Evolutionary conservation across 2,113 vertebrate genomes (phyloP), one percentile per base, ranked within the genome.

Genomic region (Dromiciops gliroides): DNA sequence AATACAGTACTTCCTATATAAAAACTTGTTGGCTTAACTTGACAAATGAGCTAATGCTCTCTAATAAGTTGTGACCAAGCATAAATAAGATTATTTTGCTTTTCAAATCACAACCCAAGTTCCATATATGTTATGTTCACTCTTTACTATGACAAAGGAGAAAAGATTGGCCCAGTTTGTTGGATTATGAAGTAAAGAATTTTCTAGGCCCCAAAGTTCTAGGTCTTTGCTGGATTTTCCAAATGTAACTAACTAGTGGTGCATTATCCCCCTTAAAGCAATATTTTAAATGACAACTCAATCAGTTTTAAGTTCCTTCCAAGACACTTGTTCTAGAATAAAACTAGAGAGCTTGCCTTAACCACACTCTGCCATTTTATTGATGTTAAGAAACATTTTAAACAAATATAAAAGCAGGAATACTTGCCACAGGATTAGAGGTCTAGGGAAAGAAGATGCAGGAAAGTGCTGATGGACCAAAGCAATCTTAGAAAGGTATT

Each of bases 161-260:
- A 44, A 8, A 44, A 89, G 49, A 1, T 6, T 48, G 26, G 37
- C 1, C 5, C 90, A 91, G 12, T 91, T 25, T 22, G 26, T 48
- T 75, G 31, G 12, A 56, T 67, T 83, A 53, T 44, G 51, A 90
- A 52, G 48, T 91, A 19, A 89, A n/a, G 24, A 93, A 50, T 49
- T 90, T 51, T 91, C 31, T 24, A 96, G 91, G 26, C 47, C 93
- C n/a, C 52, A 56, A 48, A 49, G n/a, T 37, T 95, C n/a, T 60
- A 9, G 47, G 37, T 28, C 53, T 25, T 91, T 75, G 8, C 24
- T 11, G 1, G 14, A 51, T 26, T 60, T 90, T 94, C 60, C 50
- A 53, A 93, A 75, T 4, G 1, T 52, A 89, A 89, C n/a, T 31
- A 56, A 51, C 22, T 10, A 50, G n/a, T 37, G 83, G 88, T 91